These are phyloP conservation scores for Sinodicranocentrus sp. DNA, from an alignment of 2,888 invertebrate species.

Conservation along the genomic window DNA sequence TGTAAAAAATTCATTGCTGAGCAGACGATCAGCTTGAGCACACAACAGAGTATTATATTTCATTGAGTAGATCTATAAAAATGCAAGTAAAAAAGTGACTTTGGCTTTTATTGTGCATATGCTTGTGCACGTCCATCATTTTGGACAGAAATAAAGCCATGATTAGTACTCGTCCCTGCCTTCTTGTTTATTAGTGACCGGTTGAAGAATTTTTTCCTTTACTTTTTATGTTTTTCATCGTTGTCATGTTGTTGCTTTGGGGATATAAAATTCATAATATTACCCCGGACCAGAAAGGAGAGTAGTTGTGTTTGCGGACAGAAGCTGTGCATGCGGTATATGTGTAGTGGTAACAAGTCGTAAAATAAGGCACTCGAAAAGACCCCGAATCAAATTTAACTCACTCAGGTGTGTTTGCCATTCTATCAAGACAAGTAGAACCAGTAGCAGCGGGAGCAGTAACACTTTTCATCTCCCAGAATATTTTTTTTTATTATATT, in stretches of 20 bases:
- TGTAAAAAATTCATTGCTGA: conserved; percentile 64
- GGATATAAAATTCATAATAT: conserved; percentile 14
- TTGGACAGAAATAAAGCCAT: conserved; percentile 51
- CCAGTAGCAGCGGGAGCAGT: conserved; percentile 15
- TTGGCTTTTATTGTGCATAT: conserved; percentile 22
- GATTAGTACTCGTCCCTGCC: conserved; percentile 47
- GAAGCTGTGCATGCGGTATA: background rate
- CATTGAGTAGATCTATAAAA: conserved; percentile 42
- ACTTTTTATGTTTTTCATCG: conserved; percentile 11
- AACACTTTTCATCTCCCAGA: conserved; percentile 23
- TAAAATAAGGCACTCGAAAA: conserved; percentile 39
- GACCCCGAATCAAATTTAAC: conserved; percentile 9
- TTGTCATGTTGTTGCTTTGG: conserved; percentile 36
- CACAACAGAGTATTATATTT: conserved; percentile 56
- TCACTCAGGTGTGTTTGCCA: conserved; percentile 12
- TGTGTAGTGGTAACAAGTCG: conserved; percentile 46
- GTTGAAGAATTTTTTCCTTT: conserved; percentile 22
- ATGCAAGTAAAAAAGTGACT: conserved; percentile 30
- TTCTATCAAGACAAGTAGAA: conserved; percentile 15
- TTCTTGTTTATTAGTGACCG: conserved; percentile 45
- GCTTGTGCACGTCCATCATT: conserved; percentile 49
- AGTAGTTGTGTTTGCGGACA: background rate
- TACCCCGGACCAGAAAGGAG: background rate
- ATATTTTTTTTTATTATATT: background rate
- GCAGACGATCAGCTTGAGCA: conserved; percentile 57